Percentiles rank a stretch among this genome's conserved stretches.
phyloP scores from a whole-genome alignment of 2,797 vertebrate species.

The Acanthurus leucopareius region DNA sequence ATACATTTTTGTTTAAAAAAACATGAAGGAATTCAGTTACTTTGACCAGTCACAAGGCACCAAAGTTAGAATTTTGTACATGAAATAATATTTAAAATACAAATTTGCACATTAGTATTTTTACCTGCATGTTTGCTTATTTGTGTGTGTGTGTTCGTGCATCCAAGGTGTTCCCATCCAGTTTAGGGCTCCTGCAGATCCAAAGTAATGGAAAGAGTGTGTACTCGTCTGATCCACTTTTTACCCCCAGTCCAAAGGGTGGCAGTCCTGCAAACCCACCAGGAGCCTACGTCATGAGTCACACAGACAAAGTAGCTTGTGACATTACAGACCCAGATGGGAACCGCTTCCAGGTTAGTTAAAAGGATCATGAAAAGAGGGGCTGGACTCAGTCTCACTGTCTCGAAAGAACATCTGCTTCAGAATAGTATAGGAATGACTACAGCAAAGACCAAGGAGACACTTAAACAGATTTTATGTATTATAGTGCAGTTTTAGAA shows the following conservation, averaged over 20 bases:
- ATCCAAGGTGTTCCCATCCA: constrained; percentile 87
- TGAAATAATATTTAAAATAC: too few species aligned
- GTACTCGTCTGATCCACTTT: constrained; percentile 79
- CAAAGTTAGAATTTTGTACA: too few species aligned
- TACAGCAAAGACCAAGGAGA: background rate
- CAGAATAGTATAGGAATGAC: background rate
- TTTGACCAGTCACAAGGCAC: too few species aligned
- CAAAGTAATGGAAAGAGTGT: constrained; percentile 85
- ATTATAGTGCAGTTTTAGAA: too few species aligned
- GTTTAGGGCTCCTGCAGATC: constrained; percentile 86
- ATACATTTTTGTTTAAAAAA: background rate
- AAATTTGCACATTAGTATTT: too few species aligned
- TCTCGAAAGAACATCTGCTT: background rate
- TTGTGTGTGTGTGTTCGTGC: constrained; percentile 8
- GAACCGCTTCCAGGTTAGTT: constrained; percentile 90
- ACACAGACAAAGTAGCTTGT: constrained; percentile 85
- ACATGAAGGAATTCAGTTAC: too few species aligned
- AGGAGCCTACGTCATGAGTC: constrained; percentile 90
- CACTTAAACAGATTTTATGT: background rate
- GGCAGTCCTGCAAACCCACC: constrained; percentile 59
- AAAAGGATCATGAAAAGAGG: background rate
- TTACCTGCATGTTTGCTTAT: background rate
- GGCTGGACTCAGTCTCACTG: background rate
- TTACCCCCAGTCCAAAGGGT: constrained; percentile 30
- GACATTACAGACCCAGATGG: constrained; percentile 88